phyloP scores from a whole-genome alignment of 2,888 invertebrate genomes.

The Steinernema scapterisci region DNA sequence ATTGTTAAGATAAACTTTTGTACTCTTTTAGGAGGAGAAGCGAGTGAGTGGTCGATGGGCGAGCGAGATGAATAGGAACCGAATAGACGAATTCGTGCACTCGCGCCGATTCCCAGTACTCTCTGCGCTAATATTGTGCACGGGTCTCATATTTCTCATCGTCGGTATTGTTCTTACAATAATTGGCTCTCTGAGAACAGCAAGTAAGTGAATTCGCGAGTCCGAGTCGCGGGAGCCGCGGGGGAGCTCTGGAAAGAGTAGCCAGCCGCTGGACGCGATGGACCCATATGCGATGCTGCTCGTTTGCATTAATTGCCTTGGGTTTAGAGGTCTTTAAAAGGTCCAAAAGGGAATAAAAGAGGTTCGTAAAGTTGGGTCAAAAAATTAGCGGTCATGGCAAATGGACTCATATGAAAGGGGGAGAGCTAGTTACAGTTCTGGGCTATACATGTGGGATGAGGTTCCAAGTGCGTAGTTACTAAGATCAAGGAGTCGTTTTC shows the following conservation, averaged over 20 bases:
- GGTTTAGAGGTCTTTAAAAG: too few relatives aligned
- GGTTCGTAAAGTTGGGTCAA: too few relatives aligned
- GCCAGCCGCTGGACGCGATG: neutral
- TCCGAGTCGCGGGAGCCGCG: too few relatives aligned
- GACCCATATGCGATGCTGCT: too few relatives aligned
- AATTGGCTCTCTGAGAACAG: slow-evolving; percentile 10
- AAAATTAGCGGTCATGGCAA: too few relatives aligned
- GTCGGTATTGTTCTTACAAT: slow-evolving; percentile 29
- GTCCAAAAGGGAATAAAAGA: too few relatives aligned
- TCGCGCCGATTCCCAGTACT: slow-evolving; percentile 7
- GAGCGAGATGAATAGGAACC: neutral
- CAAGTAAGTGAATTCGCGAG: slow-evolving; percentile 10
- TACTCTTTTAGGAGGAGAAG: neutral
- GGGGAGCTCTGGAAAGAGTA: neutral
- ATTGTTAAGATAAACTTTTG: neutral
- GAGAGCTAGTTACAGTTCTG: too few relatives aligned
- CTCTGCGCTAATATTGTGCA: slow-evolving; percentile 1
- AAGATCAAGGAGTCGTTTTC: too few relatives aligned
- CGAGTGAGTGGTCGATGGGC: neutral
- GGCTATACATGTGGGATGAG: too few relatives aligned
- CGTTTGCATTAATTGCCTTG: too few relatives aligned
- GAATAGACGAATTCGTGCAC: slow-evolving; percentile 22
- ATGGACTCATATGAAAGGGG: too few relatives aligned
- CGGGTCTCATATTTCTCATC: slow-evolving; percentile 30
- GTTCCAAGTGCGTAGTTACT: too few relatives aligned